Base-by-base conservation (phyloP, 2,888 invertebrate species). In the Coremacera marginata region DNA sequence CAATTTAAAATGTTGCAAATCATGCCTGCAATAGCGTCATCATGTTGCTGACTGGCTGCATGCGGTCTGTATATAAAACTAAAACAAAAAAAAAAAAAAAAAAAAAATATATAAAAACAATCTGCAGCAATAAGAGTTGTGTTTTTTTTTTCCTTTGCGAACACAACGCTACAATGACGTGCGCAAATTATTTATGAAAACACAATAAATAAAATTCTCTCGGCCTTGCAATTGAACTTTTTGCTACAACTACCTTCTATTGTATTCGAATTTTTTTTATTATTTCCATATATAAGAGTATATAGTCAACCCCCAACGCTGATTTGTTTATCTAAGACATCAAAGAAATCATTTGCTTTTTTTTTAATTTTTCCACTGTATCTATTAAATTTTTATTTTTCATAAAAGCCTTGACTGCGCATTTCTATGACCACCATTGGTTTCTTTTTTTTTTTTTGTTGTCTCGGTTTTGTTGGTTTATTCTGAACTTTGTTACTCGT, bases 401-500 rank as follows among this genome's bases (percentile, higher is more conserved):
- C 5, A 3, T 3, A 8, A 34, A 16, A n/a, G 22, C 14, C 25
- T 44, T 31, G 62, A 27, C 37, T 37, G 37, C 31, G 16, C 22
- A 44, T 44, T 72, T 55, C 62, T 60, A 72, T 62, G 72, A 70
- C 70, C 31, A 55, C 31, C 16, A 55, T 55, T n/a, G n/a, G n/a
- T n/a, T n/a, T n/a, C n/a, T n/a, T n/a, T n/a, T n/a, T n/a, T n/a
- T n/a, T 55, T 27, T 55, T 52, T 14, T 8, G 19, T 55, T 5
- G 31, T 34, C 14, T 4, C 22, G 70, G 55, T 60, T 14, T 60
- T 60, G 5, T 60, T 9, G 14, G 5, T 1, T 60, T 22, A 9
- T 60, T 14, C 37, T 44, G 60, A 19, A 8, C 9, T 55, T 31
- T 51, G 27, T 34, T 16, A 19, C 27, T 52, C 70, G 7, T 70